phyloP scores from a whole-genome alignment of 2,888 invertebrate species.

The Bellardia pandia region DNA sequence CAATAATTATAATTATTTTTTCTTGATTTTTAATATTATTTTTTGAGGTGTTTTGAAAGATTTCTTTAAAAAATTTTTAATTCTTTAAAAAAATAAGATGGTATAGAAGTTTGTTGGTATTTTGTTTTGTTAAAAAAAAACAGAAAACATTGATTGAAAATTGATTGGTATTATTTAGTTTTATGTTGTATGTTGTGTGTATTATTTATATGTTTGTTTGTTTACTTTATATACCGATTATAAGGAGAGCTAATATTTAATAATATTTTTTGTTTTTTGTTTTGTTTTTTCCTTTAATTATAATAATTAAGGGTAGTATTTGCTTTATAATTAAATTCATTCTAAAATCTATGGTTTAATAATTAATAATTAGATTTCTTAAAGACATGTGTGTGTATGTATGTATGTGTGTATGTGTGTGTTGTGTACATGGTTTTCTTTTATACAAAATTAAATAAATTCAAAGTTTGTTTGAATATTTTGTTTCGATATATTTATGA shows the following conservation, averaged over 20 bases:
- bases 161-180: conserved; percentile 30
- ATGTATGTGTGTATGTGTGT: not conserved
- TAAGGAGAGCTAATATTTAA: conserved; percentile 60
- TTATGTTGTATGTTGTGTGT: conserved; percentile 36
- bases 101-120: conserved; percentile 19
- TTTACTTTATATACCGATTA: conserved; percentile 47
- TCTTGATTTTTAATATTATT: conserved; percentile 15
- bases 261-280: conserved; percentile 20
- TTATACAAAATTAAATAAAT: conserved; percentile 33
- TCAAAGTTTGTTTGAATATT: not conserved
- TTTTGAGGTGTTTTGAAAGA: conserved; percentile 67
- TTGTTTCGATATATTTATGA: not conserved
- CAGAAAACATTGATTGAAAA: conserved; percentile 65
- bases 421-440: conserved; percentile 6
- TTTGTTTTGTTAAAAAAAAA: conserved; percentile 19
- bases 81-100: conserved; percentile 52
- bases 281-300: conserved; percentile 32
- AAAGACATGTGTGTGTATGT: conserved; percentile 2
- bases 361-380: conserved; percentile 47
- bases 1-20: conserved; percentile 52
- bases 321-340: conserved; percentile 54
- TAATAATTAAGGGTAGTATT: conserved; percentile 54
- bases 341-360: conserved; percentile 64
- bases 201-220: conserved; percentile 32
- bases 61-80: conserved; percentile 60